Evolutionary conservation across 2,888 invertebrate species (phyloP), one percentile per base, ranked within the genome.

Genomic region (Catocala sponsa): DNA sequence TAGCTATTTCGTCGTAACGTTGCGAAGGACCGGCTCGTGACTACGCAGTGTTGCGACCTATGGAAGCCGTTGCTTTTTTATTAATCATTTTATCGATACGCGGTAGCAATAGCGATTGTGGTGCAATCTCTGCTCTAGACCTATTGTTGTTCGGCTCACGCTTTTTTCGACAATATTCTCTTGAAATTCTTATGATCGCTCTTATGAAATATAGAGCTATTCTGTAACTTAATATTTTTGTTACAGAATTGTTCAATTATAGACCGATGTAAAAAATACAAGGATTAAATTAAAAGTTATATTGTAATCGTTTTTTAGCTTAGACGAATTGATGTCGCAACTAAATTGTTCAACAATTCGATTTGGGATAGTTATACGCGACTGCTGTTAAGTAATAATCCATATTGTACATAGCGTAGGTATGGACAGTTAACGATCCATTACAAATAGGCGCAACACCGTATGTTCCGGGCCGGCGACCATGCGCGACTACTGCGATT

Each of bases 121-220:
- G 63, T 71, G 85, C 82, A 87, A 87, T 80, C 80, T 73, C 75
- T 63, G 73, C 68, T 81, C 75, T 76, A 78, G 71, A 76, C 74
- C 79, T 70, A 86, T 87, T 86, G 85, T 86, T 77, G 70, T 75
- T 65, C 56, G 59, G 60, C 78, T 86, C 84, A 82, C 82, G 82
- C 70, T 82, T 84, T 85, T 86, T 79, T 74, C 41, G 55, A 63
- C 66, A 74, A 71, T 67, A 72, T 71, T 79, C 72, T 61, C 70
- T 76, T 67, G 70, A 72, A 76, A 81, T 71, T 69, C 64, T 74
- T 64, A 59, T 43, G 4, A 57, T 68, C 67, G 58, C 59, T 65
- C 68, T 78, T 78, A 66, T 68, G 74, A 74, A 76, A 78, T 78
- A 67, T 69, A 70, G 55, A 25, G 25, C 25, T 2, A 25, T 25